Conservation (phyloP, 64 coral and sea anemone species). For the Porites lutea region DNA sequence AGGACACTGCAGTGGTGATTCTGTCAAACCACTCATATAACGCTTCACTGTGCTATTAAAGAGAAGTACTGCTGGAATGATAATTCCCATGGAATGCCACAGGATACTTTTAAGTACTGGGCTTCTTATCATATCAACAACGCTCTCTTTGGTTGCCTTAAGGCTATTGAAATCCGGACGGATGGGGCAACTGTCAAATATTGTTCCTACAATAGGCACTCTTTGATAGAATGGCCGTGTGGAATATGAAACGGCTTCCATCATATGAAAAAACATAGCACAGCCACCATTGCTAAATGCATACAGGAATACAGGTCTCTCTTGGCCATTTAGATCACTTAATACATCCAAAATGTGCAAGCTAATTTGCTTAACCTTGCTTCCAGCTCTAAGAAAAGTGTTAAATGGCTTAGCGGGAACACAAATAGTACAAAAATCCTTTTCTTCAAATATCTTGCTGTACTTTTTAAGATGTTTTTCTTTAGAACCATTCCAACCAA, state of each 20-base stretch:
- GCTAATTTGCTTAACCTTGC: slow-evolving; percentile 79
- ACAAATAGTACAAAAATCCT: slow-evolving; percentile 75
- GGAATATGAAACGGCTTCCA: slow-evolving; percentile 73
- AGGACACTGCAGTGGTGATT: slow-evolving; percentile 47
- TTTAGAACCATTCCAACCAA: slow-evolving; percentile 93
- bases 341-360: slow-evolving; percentile 65
- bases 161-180: slow-evolving; percentile 77
- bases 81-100: slow-evolving; percentile 69
- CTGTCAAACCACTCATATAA: slow-evolving; percentile 61
- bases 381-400: slow-evolving; percentile 85
- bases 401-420: slow-evolving; percentile 88
- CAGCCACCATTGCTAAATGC: slow-evolving; percentile 96
- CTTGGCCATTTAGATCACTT: slow-evolving; percentile 28
- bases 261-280: slow-evolving; percentile 89
- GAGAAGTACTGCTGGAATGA: slow-evolving; percentile 51
- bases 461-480: slow-evolving; percentile 87
- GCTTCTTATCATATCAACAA: slow-evolving; percentile 67
- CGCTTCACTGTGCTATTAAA: slow-evolving; percentile 61
- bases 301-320: slow-evolving; percentile 88
- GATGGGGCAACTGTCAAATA: slow-evolving; percentile 96
- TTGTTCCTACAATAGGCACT: slow-evolving; percentile 77
- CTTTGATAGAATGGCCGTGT: slow-evolving; percentile 40
- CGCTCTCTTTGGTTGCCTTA: slow-evolving; percentile 50
- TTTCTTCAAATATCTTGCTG: slow-evolving; percentile 82
- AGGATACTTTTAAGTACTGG: slow-evolving; percentile 57